Evolutionary conservation across 1,140 invertebrate genomes (phyloP).

Genomic region (Mylabris phalerata): DNA sequence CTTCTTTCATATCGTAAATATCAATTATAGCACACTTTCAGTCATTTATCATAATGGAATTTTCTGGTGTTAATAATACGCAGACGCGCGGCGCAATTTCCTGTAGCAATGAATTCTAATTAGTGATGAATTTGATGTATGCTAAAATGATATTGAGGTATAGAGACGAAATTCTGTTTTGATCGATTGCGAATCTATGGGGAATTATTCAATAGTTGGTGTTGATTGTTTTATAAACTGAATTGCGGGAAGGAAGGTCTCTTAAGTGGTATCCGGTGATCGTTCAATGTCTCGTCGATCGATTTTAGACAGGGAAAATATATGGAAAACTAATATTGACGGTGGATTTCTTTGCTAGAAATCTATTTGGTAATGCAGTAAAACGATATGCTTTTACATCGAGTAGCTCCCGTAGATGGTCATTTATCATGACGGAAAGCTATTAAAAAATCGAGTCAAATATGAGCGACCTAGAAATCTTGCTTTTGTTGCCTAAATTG

Average conservation of each 20-base stretch:
- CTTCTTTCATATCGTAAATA: constrained; percentile 19
- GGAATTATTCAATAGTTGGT: constrained; percentile 6
- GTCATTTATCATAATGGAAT: constrained; percentile 19
- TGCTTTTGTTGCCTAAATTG: too few relatives aligned
- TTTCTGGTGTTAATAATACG: constrained; percentile 13
- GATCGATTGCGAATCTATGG: background rate
- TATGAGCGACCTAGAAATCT: too few relatives aligned
- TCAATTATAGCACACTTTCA: constrained; percentile 12
- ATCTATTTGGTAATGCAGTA: constrained; percentile 14
- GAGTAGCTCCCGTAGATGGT: constrained; percentile 9
- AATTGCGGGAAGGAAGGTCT: too few relatives aligned
- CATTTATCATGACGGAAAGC: constrained; percentile 8
- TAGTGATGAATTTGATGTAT: constrained; percentile 15
- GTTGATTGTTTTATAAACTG: background rate
- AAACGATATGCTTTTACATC: constrained; percentile 17
- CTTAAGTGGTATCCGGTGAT: too few relatives aligned
- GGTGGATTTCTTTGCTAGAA: constrained; percentile 5
- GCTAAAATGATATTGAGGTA: constrained; percentile 9
- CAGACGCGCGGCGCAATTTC: constrained; percentile 5
- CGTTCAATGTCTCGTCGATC: too few relatives aligned
- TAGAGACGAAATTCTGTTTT: too few relatives aligned
- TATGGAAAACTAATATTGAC: constrained; percentile 14
- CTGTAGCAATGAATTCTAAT: constrained; percentile 22
- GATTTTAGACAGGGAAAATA: background rate
- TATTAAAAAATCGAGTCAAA: constrained; percentile 8